These are phyloP conservation scores for Cyanoderma ruficeps DNA, from an alignment of 2,113 vertebrate genomes.

Conservation along the genomic window DNA sequence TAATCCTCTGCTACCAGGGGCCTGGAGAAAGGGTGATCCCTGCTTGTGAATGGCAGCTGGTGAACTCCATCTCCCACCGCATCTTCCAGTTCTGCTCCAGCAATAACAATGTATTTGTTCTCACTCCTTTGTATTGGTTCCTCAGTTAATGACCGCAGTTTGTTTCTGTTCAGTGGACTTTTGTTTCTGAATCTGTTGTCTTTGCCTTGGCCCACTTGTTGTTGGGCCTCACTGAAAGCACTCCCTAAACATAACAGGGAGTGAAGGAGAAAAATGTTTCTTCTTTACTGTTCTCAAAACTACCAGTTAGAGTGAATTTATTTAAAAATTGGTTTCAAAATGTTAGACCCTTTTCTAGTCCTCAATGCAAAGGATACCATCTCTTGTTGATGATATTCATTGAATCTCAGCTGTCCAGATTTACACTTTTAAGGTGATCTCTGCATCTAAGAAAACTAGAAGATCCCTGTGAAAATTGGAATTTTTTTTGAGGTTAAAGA, in stretches of 20 bases:
- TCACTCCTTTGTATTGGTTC: neutral
- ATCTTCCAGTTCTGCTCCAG: neutral
- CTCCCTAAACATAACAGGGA: neutral
- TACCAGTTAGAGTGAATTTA: neutral
- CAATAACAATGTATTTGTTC: neutral
- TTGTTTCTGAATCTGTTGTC: neutral
- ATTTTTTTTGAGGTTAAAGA: neutral
- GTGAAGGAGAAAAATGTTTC: neutral
- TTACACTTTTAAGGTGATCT: neutral
- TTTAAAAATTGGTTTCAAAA: neutral
- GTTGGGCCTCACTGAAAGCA: neutral
- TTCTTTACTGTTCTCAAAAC: neutral
- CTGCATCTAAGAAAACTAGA: neutral
- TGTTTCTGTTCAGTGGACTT: neutral
- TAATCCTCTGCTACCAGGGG: neutral
- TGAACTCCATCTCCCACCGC: rapidly evolving
- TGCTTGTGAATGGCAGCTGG: neutral
- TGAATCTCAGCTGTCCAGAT: neutral
- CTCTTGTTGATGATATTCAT: neutral
- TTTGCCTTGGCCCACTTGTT: neutral
- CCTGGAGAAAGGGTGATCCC: neutral
- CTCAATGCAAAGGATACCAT: neutral
- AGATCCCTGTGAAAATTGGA: neutral
- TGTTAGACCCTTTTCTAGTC: neutral
- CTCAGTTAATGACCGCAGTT: neutral